Evolutionary conservation across 2,113 vertebrate genomes (phyloP), one percentile per base, ranked within the genome.

Genomic region (Hiodon tergisus): DNA sequence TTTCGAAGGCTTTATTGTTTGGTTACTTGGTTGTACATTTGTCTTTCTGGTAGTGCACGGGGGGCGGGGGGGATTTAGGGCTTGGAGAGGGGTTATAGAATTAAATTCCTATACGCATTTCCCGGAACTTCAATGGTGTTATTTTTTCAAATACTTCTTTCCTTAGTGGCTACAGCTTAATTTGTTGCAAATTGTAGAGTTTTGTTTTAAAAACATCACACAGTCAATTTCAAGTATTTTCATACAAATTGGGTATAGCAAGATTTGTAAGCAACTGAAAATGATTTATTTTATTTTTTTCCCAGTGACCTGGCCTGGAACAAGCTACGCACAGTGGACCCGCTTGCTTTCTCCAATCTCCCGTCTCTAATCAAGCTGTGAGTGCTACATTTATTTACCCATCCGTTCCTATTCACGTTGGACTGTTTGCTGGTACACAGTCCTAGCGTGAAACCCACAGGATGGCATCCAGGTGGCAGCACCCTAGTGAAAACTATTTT

Each of bases 231-330:
- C 31, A 31, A 31, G 31, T 31, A 31, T 31, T 31, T 31, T 31
- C 31, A 31, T 31, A 31, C 31, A 31, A 31, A 31, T 31, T 0
- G 31, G 31, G 31, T 31, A 31, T 31, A 31, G 31, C 31, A 31
- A 31, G 31, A 31, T 31, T 31, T 31, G 31, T 31, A 31, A 31
- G 31, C 31, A 31, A 31, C 31, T 69, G 68, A 52, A 69, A 54
- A 16, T 14, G n/a, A 68, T 68, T 52, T 10, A 50, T 68, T 31
- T 67, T 67, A 11, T 31, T 5, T 51, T 11, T 51, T 67, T 6
- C 73, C 85, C 74, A 98, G 96, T 50, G 94, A 97, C 83, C 89
- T 98, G 80, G 94, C 95, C 60, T 95, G 93, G 93, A 98, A 98
- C 88, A 92, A 92, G 83, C 83, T 98, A 80, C 82, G 82, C 47